Base-by-base conservation (phyloP, 2,888 invertebrate species). In the Xylocampa areola region DNA sequence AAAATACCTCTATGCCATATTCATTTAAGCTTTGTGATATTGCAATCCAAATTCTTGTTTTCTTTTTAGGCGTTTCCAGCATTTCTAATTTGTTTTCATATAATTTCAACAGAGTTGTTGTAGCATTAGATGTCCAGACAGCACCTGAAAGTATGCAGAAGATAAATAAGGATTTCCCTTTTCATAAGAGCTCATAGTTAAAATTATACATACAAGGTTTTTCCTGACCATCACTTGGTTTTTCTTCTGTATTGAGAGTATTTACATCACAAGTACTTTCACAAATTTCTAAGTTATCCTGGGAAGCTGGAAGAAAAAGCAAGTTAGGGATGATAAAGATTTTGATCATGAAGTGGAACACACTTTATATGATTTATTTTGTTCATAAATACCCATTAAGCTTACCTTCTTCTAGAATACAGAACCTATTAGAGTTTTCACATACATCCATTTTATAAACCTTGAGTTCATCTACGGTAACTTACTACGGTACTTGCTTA, bases 61-160 rank as follows among this genome's bases (percentile, higher is more conserved):
- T 88, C 73, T 85, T 87, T 70, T 87, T 87, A 2, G 87, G 87
- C 27, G 86, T 85, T 76, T 84, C 84, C 16, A 88, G 64, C 82
- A 86, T 84, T 74, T 80, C 81, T 19, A 88, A 60, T 47, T 87
- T 86, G 33, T 71, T 73, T 68, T 86, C 85, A 78, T 88, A 88
- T 25, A 86, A 66, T 63, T 82, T 85, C 16, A 88, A 61, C 11
- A 88, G 68, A 39, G 67, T 79, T 41, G 77, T 70, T 27, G 85
- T 86, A 25, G 85, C 77, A 55, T 67, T 73, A 10, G 76, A 77
- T 51, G 86, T 86, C 87, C 87, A 88, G 8, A 85, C 76, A 57
- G 87, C 87, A 78, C 77, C 87, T 86, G 37, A 19, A 63, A 71
- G 10, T 40, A 50, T 23, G 7, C 13, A 33, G 44, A 19, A 25